Evolutionary conservation across 2,113 vertebrate genomes (phyloP), one percentile per base, ranked within the genome.

Genomic region (Sebastes schlegelii): DNA sequence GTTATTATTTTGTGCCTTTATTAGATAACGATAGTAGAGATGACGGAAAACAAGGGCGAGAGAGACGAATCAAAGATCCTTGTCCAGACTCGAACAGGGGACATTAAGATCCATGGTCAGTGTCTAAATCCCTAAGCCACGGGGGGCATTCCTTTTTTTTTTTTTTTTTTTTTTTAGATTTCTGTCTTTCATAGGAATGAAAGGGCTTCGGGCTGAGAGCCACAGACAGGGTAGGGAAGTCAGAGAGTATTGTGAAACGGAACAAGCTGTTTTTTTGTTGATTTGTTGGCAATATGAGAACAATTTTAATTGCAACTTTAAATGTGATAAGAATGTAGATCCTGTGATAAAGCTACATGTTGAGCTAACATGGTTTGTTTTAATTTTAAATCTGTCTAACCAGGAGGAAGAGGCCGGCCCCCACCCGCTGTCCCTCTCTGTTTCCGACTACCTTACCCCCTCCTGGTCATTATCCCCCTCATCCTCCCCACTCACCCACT

Each of bases 381-480:
- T 58, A n/a, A 42, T 78, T 58, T 57, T 5, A 26, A 84, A 64
- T 74, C 2, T 70, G 10, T 58, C 26, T 51, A 26, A 75, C 19
- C 70, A 96, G 95, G 95, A 96, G 76, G 95, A 96, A 63, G 95
- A 95, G 45, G 87, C 87, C 1, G 94, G 94, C 10, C 94, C 95
- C 10, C 94, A 95, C 64, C 94, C 95, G 0, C 89, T 95, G 10
- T 95, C 95, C 49, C 94, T 95, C 62, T 94, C 93, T 0, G 94
- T 95, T 9, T 95, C 95, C 1, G 95, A 96, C 91, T 96, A 96
- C 91, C 95, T 96, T 65, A 95, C 95, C 51, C 95, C 95, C 4
- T 96, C 95, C 8, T 96, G 95, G 95, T 96, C 95, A 1, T 79
- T 96, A 8, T 96, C 95, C 0, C 95, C 95, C 55, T 95, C 95